Conservation (phyloP, 2,113 vertebrate genomes). For the Sinocyclocheilus maitianheensis region DNA sequence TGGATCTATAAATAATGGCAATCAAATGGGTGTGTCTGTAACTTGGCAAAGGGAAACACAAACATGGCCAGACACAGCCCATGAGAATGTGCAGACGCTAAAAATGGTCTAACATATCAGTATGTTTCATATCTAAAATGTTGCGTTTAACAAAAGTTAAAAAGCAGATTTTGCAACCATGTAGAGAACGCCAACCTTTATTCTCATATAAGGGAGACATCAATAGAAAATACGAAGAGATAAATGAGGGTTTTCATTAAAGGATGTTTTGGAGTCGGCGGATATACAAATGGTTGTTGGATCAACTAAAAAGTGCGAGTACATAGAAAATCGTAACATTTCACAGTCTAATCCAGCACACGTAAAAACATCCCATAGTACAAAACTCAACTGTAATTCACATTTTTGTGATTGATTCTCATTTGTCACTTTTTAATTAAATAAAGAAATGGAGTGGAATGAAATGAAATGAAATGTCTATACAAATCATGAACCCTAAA, state of each 20-base stretch:
- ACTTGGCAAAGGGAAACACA: conserved; percentile 37
- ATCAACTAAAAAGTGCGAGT: conserved; percentile 22
- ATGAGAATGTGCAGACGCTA: background rate
- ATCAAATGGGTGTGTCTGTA: conserved; percentile 45
- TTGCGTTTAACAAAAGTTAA: background rate
- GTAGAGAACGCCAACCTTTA: conserved; percentile 26
- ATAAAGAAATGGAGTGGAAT: background rate
- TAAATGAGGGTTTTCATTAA: conserved; percentile 1
- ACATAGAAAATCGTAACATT: conserved; percentile 21
- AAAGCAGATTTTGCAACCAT: background rate
- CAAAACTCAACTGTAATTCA: background rate
- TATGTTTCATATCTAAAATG: background rate
- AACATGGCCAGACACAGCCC: background rate
- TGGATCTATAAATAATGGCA: conserved; percentile 51
- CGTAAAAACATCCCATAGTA: background rate
- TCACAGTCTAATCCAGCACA: conserved; percentile 15
- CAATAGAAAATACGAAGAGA: conserved; percentile 22
- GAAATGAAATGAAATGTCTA: background rate
- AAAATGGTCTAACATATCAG: background rate
- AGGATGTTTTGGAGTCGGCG: background rate
- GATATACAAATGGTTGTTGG: background rate
- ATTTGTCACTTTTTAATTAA: background rate
- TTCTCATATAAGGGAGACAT: conserved; percentile 18
- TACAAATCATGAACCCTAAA: background rate
- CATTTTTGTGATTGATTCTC: background rate